A percentile compares a stretch with the other conserved stretches of the same genome.
phyloP scores from a whole-genome alignment of 2,797 vertebrate species.

The Spizella passerina region DNA sequence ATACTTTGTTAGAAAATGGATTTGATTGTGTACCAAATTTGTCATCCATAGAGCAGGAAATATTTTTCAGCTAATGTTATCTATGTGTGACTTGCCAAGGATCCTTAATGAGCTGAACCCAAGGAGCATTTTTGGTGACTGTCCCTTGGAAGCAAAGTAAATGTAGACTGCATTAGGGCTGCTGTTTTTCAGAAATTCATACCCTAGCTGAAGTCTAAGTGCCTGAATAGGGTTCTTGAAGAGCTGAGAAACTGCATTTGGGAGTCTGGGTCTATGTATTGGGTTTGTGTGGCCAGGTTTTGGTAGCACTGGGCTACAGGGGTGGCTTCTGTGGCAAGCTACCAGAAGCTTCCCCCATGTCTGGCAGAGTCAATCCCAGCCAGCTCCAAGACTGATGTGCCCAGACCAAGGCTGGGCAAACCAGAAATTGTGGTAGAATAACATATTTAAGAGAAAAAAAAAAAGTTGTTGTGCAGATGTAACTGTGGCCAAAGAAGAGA shows the following conservation, averaged over 20 bases:
- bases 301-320: neutral
- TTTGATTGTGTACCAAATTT: neutral
- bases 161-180: neutral
- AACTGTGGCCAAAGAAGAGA: no score
- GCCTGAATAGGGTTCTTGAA: neutral
- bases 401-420: neutral
- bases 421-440: neutral
- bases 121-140: neutral
- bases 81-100: neutral
- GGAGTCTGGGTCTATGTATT: neutral
- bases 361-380: no score
- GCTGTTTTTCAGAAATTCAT: neutral
- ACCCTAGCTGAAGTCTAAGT: neutral
- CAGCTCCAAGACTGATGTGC: fast-evolving
- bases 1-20: neutral
- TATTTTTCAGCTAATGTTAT: neutral
- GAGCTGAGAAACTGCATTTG: no score
- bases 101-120: neutral
- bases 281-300: neutral
- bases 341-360: neutral
- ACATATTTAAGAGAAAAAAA: neutral
- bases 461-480: no score
- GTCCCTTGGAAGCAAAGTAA: neutral
- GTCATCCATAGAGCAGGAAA: neutral
- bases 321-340: neutral